Evolutionary conservation across 30 jellyfish, hydroid and myxozoan species (phyloP).

Genomic region (Turritopsis dohrnii): DNA sequence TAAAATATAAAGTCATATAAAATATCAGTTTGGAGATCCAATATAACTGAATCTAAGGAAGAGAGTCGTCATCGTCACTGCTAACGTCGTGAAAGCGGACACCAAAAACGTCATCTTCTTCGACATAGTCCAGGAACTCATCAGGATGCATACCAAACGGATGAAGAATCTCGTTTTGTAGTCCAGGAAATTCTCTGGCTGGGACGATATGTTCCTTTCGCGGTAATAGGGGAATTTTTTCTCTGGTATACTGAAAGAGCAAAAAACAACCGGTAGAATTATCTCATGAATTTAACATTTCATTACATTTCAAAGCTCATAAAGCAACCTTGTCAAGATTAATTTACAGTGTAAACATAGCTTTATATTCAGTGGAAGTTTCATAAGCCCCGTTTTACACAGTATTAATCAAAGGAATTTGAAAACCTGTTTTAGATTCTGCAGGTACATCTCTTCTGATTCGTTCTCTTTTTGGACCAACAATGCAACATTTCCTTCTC

Average conservation of each 20-base stretch:
- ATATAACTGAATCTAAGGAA: not conserved
- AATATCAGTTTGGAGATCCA: too few species aligned
- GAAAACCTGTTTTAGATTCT: slow-evolving; percentile 39
- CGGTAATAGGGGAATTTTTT: not conserved
- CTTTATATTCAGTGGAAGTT: too few species aligned
- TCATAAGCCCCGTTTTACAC: not conserved
- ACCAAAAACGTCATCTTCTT: not conserved
- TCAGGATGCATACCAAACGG: not conserved
- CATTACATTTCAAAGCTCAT: too few species aligned
- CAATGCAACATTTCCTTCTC: slow-evolving; percentile 3
- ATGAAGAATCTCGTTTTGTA: not conserved
- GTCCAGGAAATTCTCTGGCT: not conserved
- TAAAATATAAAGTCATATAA: too few species aligned
- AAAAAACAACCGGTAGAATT: not conserved
- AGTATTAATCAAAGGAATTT: not conserved
- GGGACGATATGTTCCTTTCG: not conserved
- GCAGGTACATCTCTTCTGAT: slow-evolving; percentile 19
- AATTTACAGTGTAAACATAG: too few species aligned
- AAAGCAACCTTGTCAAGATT: too few species aligned
- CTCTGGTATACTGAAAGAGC: not conserved
- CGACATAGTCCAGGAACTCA: not conserved
- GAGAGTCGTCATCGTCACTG: not conserved
- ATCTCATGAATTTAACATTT: too few species aligned
- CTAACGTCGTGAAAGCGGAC: not conserved
- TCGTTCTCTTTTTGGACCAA: slow-evolving; percentile 28